phyloP scores from a whole-genome alignment of 2,113 vertebrate species.

The Myrmophylax atrothorax region DNA sequence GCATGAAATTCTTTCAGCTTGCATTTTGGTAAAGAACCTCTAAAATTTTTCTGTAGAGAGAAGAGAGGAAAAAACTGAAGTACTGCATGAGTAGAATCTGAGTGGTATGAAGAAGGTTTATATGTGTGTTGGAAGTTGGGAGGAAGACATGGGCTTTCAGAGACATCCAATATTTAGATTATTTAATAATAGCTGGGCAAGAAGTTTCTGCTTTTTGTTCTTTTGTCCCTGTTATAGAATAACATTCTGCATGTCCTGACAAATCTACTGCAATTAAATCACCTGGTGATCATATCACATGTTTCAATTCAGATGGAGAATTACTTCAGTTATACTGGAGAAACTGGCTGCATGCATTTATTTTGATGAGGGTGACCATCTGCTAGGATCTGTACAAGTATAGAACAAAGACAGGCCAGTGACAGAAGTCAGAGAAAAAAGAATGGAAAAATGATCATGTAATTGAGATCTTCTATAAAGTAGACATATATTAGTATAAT shows the following conservation, averaged over 20 bases:
- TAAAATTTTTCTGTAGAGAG: background rate
- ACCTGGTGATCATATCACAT: background rate
- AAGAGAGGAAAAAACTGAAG: accelerated
- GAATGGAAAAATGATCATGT: background rate
- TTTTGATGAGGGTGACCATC: background rate
- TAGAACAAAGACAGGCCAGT: background rate
- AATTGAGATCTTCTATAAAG: background rate
- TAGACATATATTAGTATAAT: background rate
- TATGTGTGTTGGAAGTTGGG: accelerated
- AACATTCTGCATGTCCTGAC: background rate
- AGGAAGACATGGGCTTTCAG: background rate
- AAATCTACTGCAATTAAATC: background rate
- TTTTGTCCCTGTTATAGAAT: background rate
- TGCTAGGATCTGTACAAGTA: background rate
- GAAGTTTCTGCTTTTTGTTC: background rate
- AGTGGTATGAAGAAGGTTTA: background rate
- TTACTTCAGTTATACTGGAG: background rate
- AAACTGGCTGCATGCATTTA: background rate
- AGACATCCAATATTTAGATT: background rate
- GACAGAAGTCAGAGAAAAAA: background rate
- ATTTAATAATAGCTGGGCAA: background rate
- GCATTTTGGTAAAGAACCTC: background rate
- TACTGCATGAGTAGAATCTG: accelerated
- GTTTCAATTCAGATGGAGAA: background rate
- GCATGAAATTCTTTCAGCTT: background rate